Evolutionary conservation across 2,888 invertebrate genomes (phyloP).

Genomic region (Monochamus alternatus): DNA sequence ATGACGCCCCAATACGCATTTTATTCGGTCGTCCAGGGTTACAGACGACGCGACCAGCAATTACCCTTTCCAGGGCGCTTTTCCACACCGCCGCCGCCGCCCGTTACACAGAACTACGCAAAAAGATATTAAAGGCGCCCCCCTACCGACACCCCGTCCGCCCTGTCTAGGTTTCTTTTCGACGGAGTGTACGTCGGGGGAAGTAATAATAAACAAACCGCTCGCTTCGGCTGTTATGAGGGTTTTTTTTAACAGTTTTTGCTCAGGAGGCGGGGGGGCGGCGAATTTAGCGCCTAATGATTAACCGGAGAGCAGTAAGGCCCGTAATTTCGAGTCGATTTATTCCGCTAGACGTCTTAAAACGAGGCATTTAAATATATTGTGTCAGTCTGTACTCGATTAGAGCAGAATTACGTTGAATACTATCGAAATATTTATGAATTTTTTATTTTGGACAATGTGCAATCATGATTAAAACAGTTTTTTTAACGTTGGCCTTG

Average conservation of each 20-base stretch:
- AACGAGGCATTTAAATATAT: too few species aligned
- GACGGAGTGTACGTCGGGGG: not conserved
- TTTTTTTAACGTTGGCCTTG: too few species aligned
- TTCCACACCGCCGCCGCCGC: slow-evolving; percentile 20
- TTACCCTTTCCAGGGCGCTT: slow-evolving; percentile 27
- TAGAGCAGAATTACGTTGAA: too few species aligned
- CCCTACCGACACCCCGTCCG: not conserved
- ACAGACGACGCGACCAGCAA: slow-evolving; percentile 43
- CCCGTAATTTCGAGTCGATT: too few species aligned
- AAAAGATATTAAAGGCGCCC: slow-evolving; percentile 25
- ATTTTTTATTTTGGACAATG: too few species aligned
- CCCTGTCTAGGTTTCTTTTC: not conserved
- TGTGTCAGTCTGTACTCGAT: too few species aligned
- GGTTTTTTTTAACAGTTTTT: not conserved
- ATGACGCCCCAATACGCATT: slow-evolving; percentile 43
- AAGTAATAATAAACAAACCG: not conserved
- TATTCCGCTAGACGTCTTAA: too few species aligned
- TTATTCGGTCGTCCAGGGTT: slow-evolving; percentile 43
- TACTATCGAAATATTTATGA: too few species aligned
- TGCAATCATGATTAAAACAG: too few species aligned
- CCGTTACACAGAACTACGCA: slow-evolving; percentile 15
- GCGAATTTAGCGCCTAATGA: not conserved
- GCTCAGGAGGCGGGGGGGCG: not conserved
- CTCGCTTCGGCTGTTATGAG: not conserved
- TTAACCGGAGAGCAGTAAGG: not conserved